A percentile compares a stretch with the other conserved stretches of the same genome.
Evolutionary conservation across 1,140 invertebrate genomes (phyloP).

Genomic region (Uloborus diversus): DNA sequence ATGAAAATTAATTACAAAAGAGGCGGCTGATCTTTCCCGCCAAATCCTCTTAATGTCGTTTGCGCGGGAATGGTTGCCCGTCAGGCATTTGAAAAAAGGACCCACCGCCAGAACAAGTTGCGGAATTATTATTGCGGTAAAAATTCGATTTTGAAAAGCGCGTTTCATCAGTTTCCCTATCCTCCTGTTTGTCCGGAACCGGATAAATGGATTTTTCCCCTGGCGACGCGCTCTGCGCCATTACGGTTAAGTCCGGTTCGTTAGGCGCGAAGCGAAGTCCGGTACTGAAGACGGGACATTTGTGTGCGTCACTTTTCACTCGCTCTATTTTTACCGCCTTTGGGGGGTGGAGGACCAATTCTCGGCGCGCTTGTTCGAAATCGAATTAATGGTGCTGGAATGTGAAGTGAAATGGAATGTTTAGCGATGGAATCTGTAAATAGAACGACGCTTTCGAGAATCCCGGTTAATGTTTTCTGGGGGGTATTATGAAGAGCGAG

Average conservation of each 20-base stretch:
- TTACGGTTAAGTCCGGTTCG: conserved; percentile 9
- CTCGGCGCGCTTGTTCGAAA: no score
- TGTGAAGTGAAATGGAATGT: no score
- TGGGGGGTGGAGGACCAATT: not conserved
- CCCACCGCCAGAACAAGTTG: conserved; percentile 29
- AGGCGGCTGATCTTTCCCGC: not conserved
- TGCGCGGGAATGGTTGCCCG: conserved; percentile 32
- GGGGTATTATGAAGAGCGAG: no score
- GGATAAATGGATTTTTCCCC: conserved; percentile 32
- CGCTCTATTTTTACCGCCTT: no score
- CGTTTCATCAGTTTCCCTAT: conserved; percentile 46
- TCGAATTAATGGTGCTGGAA: no score
- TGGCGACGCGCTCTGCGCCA: not conserved
- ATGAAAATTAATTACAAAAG: conserved; percentile 57
- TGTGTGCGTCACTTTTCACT: no score
- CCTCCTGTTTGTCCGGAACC: not conserved
- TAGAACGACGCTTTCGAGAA: no score
- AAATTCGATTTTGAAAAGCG: conserved; percentile 53
- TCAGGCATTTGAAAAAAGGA: conserved; percentile 43
- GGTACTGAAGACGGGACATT: no score
- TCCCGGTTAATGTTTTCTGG: no score
- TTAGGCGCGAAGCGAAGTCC: not conserved
- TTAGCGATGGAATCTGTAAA: no score
- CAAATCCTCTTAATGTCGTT: conserved; percentile 14
- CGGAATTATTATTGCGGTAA: conserved; percentile 36